Base-by-base conservation (phyloP, 1,140 invertebrate species). In the Melitaea cinxia region DNA sequence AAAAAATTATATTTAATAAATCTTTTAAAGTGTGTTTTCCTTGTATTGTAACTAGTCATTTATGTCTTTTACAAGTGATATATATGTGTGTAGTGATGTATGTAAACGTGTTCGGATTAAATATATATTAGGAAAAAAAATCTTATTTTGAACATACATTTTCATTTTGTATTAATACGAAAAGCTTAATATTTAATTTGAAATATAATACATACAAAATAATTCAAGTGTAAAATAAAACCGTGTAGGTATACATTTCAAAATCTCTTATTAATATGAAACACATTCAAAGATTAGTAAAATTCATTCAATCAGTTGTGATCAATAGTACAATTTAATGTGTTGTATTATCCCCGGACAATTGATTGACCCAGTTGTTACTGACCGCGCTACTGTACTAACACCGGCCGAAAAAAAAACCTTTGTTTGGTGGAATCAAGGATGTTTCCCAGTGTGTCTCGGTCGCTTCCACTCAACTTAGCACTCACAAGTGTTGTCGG, bases 381-480 rank as follows among this genome's bases (percentile, higher is more conserved):
- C 68, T 77, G 70, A 78, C 73, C 73, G 70, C 56, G 80, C 83
- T 88, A 82, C 80, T 76, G 80, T 70, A 76, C 70, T 69, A 70
- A 72, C 73, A 77, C 71, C 64, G 58, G 50, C 50, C 30, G 45
- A 50, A 72, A 72, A 69, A 69, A 73, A 71, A 61, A 26, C 65
- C 54, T 71, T 78, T 78, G 70, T 74, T 42, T 69, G 61, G 50
- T 21, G 53, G 55, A 57, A 71, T 78, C 73, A 82, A 86, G 86
- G 83, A 84, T 80, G 72, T 74, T 79, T 85, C 75, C 73, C 57
- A 73, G 72, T 81, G 73, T 68, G 68, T 65, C 64, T 72, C 61
- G 53, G 73, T 53, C 47, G 65, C 69, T 88, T 88, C 82, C 87
- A 86, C 72, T 81, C 75, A 78, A 89, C 75, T 83, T 74, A 62